Percentiles rank a stretch among this genome's conserved stretches.
Evolutionary conservation across 92 coral and sea anemone genomes (phyloP).

Genomic region (Epizoanthus fatuus): DNA sequence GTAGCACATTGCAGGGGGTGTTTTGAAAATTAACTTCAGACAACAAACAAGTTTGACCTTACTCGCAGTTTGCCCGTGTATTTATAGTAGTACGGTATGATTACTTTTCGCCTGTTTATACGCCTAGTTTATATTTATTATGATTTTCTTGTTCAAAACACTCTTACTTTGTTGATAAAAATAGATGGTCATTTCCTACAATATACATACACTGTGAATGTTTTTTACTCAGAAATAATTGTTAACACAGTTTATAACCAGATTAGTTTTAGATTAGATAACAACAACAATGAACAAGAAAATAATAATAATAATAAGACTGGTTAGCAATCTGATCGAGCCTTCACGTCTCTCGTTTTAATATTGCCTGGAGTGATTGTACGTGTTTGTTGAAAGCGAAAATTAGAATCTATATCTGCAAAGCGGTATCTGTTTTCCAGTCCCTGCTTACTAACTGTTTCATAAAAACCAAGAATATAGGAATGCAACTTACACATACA

Average conservation of each 20-base stretch:
- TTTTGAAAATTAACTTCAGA: too few relatives aligned
- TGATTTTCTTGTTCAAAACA: conserved; percentile 1
- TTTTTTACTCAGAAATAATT: neutral
- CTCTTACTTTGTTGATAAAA: neutral
- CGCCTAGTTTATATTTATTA: neutral
- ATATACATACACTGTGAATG: neutral
- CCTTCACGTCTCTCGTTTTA: neutral
- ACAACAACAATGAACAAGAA: neutral
- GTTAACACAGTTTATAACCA: neutral
- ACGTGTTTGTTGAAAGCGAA: neutral
- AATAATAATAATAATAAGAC: neutral
- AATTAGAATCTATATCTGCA: neutral
- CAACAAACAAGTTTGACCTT: neutral
- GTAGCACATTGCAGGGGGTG: too few relatives aligned
- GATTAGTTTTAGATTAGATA: conserved; percentile 13
- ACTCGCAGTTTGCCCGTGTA: neutral
- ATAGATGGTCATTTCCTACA: neutral
- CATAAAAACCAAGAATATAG: too few relatives aligned
- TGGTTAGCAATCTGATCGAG: neutral
- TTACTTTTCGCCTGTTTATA: neutral
- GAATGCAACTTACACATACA: too few relatives aligned
- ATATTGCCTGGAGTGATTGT: conserved; percentile 10
- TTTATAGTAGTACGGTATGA: neutral
- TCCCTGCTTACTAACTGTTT: neutral
- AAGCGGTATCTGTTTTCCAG: neutral